Evolutionary conservation across 2,797 vertebrate species (phyloP).

Genomic region (Platalea minor): DNA sequence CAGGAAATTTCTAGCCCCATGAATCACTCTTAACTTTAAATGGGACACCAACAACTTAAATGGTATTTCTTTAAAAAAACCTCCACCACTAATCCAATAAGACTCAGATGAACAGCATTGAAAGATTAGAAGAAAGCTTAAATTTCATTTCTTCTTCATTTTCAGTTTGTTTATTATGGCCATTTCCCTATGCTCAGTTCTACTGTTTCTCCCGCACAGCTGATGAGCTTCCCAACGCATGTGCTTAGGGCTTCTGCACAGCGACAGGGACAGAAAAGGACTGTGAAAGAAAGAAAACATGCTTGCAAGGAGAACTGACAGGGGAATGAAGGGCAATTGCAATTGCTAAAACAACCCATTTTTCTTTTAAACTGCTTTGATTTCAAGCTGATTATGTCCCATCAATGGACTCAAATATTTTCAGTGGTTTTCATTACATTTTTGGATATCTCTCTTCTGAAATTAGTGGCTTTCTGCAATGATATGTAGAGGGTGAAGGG

Average conservation of each 20-base stretch:
- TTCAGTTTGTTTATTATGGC: background rate
- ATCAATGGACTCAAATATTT: conserved; percentile 5
- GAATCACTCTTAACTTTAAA: background rate
- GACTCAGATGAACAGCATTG: background rate
- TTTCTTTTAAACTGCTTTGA: conserved; percentile 10
- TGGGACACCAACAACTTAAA: background rate
- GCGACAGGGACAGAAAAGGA: background rate
- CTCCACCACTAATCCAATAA: background rate
- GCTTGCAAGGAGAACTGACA: background rate
- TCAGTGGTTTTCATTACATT: conserved; percentile 17
- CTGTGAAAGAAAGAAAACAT: background rate
- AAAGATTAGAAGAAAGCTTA: background rate
- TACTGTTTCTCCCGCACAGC: background rate
- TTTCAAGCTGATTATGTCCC: conserved; percentile 7
- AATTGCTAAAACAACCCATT: background rate
- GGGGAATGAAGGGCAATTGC: background rate
- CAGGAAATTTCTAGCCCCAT: background rate
- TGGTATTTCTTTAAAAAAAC: background rate
- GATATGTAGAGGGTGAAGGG: background rate
- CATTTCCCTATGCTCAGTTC: background rate
- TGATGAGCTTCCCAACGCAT: background rate
- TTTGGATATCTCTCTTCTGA: background rate
- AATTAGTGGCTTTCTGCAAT: conserved; percentile 31
- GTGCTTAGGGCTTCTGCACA: background rate
- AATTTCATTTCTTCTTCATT: background rate